Percentiles rank a stretch among this genome's conserved stretches.
phyloP scores from a whole-genome alignment of 1,140 invertebrate species.

The Drusus annulatus region DNA sequence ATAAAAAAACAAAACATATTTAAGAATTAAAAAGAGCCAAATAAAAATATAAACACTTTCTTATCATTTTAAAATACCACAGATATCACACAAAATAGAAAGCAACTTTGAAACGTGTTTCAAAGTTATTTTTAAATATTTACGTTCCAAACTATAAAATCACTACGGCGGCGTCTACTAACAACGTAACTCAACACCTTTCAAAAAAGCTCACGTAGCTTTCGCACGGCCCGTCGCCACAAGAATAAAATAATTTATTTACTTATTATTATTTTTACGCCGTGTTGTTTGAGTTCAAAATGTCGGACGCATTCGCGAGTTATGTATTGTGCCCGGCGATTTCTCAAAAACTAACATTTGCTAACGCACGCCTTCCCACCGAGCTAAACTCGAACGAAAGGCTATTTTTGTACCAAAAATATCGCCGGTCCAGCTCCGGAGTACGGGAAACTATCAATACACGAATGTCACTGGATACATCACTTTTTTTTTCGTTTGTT shows the following conservation, averaged over 20 bases:
- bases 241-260: no score
- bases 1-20: no score
- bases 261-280: neutral
- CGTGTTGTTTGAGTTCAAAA: neutral
- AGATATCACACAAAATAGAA: no score
- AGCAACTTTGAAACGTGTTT: no score
- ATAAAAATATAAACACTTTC: no score
- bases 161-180: neutral
- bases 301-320: neutral
- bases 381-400: slow-evolving; percentile 24
- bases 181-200: slow-evolving; percentile 9
- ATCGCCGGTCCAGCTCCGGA: slow-evolving; percentile 1
- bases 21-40: no score
- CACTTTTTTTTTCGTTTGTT: no score
- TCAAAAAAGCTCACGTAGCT: no score
- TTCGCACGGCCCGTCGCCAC: no score
- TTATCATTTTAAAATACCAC: no score
- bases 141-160: neutral
- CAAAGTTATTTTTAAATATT: no score
- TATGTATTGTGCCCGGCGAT: slow-evolving; percentile 18
- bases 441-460: neutral
- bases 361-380: neutral
- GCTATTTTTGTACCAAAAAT: slow-evolving; percentile 42
- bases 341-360: slow-evolving; percentile 34
- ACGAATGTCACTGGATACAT: no score